Evolutionary conservation across 2,797 vertebrate genomes (phyloP).

Genomic region (Paedocypris micromegethes): DNA sequence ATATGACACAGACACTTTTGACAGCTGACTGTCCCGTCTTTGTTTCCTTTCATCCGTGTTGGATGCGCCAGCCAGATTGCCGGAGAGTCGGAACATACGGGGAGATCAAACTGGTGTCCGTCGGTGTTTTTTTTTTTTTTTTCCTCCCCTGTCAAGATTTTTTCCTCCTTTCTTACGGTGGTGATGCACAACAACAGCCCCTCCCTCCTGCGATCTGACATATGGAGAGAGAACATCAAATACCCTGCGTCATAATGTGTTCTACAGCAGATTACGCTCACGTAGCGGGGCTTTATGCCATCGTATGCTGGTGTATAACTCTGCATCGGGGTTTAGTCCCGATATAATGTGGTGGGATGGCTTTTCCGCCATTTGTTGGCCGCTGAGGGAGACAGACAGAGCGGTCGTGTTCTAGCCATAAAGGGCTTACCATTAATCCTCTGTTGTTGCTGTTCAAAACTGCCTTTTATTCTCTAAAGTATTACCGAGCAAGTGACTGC

Average conservation of each 20-base stretch:
- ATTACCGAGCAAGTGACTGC: conserved; percentile 28
- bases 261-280: conserved; percentile 24
- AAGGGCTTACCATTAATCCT: conserved; percentile 45
- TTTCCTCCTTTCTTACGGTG: conserved; percentile 40
- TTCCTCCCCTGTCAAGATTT: conserved; percentile 39
- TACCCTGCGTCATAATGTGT: conserved; percentile 26
- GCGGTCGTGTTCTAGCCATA: conserved; percentile 20
- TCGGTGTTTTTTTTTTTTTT: conserved; percentile 45
- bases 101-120: conserved; percentile 45
- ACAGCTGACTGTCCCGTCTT: conserved; percentile 18
- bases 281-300: conserved; percentile 2
- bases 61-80: conserved; percentile 24
- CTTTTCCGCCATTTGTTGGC: conserved; percentile 9
- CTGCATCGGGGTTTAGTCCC: conserved; percentile 3
- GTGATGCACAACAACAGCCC: conserved; percentile 32
- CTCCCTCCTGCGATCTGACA: conserved; percentile 35
- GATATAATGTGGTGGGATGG: background rate
- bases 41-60: conserved; percentile 10
- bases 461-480: conserved; percentile 44
- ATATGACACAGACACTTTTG: conserved; percentile 32
- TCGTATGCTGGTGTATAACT: conserved; percentile 4
- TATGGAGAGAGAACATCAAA: conserved; percentile 42
- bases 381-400: conserved; percentile 15
- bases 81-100: conserved; percentile 47
- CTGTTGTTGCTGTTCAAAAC: conserved; percentile 36